Evolutionary conservation across 1,140 invertebrate species (phyloP).

Genomic region (Callitettix versicolor): DNA sequence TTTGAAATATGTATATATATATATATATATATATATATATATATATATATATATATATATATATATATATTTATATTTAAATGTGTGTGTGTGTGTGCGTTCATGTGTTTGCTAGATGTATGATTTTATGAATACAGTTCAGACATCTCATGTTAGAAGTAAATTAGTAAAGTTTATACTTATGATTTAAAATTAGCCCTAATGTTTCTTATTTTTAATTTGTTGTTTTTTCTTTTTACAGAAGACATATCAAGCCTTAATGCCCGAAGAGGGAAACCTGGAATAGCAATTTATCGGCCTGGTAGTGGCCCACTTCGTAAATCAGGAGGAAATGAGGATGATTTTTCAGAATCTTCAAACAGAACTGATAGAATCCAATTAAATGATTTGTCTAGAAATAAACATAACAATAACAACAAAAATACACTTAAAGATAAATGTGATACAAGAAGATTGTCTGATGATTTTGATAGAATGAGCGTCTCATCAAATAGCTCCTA

Average conservation of each 20-base stretch:
- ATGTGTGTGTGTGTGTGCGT: no score
- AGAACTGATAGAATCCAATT: conserved; percentile 26
- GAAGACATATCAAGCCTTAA: conserved; percentile 13
- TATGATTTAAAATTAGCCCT: no score
- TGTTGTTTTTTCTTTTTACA: conserved; percentile 19
- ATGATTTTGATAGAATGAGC: conserved; percentile 16
- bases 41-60: no score
- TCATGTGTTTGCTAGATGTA: no score
- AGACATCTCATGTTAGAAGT: no score
- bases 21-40: no score
- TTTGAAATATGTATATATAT: no score
- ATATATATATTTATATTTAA: no score
- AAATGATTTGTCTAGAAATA: conserved; percentile 4
- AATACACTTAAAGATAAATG: conserved; percentile 9
- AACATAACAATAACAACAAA: conserved; percentile 9
- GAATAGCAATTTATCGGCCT: conserved; percentile 42
- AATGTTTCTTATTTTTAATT: no score
- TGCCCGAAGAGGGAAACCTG: conserved; percentile 14
- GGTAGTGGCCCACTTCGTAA: conserved; percentile 49
- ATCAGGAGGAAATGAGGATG: conserved; percentile 38
- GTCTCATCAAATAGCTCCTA: conserved; percentile 28
- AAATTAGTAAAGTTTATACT: no score
- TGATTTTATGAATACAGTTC: no score
- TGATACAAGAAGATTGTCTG: conserved; percentile 12
- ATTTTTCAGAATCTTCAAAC: conserved; percentile 29